phyloP scores from a whole-genome alignment of 1,140 invertebrate genomes.

The Radopholus similis region DNA sequence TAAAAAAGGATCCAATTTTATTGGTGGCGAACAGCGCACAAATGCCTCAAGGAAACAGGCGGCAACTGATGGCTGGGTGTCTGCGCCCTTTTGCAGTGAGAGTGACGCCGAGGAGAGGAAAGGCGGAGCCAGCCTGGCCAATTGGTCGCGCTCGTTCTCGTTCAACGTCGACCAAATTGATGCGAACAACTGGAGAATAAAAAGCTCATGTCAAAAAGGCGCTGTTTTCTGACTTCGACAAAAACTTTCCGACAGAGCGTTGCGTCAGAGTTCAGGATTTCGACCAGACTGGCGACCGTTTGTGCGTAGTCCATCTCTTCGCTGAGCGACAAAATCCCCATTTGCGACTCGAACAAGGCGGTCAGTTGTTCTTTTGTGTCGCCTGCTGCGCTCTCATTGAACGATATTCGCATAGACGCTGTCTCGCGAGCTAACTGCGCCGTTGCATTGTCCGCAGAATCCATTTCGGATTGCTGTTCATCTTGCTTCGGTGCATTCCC shows the following conservation, averaged over 20 bases:
- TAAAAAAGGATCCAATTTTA: constrained; percentile 25
- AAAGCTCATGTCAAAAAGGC: background rate
- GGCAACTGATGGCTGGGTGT: constrained; percentile 13
- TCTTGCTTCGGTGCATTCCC: background rate
- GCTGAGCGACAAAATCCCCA: background rate
- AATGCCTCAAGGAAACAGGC: constrained; percentile 27
- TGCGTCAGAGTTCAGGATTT: constrained; percentile 12
- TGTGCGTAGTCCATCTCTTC: background rate
- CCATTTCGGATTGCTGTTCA: too few relatives aligned
- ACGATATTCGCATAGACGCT: too few relatives aligned
- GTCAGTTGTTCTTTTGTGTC: too few relatives aligned
- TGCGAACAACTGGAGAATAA: background rate
- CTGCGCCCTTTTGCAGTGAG: constrained; percentile 3
- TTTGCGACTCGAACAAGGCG: too few relatives aligned
- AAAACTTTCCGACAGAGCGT: constrained; percentile 10
- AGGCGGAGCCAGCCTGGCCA: background rate
- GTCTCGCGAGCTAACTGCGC: too few relatives aligned
- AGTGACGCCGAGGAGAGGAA: constrained; percentile 23
- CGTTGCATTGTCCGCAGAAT: too few relatives aligned
- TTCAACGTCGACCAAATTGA: constrained; percentile 24
- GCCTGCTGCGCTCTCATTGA: too few relatives aligned
- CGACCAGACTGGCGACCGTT: constrained; percentile 15
- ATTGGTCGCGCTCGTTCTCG: constrained; percentile 17
- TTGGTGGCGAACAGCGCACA: constrained; percentile 23
- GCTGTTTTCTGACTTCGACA: constrained; percentile 17